Conservation (phyloP, 2,797 vertebrate genomes). For the Chelonia mydas region DNA sequence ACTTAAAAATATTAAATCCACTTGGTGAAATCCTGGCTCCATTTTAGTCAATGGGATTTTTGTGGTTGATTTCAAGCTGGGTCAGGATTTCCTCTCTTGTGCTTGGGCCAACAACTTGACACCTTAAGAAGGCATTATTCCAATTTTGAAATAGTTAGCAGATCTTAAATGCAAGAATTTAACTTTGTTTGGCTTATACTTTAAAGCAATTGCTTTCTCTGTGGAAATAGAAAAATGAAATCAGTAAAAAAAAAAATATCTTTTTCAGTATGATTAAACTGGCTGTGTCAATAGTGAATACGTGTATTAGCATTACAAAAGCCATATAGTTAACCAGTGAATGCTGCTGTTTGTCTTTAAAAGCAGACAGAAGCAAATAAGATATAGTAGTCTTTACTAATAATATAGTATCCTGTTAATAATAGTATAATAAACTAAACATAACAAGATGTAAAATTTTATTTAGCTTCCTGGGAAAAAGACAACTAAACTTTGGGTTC, state of each 20-base stretch:
- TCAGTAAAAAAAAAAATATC: neutral
- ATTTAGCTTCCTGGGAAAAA: slow-evolving; percentile 95
- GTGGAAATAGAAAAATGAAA: neutral
- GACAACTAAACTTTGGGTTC: slow-evolving; percentile 96
- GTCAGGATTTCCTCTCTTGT: neutral
- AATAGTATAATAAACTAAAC: neutral
- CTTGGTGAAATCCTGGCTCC: neutral
- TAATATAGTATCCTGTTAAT: neutral
- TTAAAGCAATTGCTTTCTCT: neutral
- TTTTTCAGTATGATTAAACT: neutral
- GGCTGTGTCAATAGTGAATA: neutral
- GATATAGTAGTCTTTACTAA: neutral
- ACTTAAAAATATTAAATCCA: neutral
- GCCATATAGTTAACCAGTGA: neutral
- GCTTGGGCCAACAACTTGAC: neutral
- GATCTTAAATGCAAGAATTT: neutral
- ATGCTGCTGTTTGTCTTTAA: neutral
- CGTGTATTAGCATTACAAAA: neutral
- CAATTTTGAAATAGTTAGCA: neutral
- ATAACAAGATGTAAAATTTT: slow-evolving; percentile 53
- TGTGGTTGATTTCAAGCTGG: neutral
- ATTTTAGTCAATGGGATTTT: neutral
- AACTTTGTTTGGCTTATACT: neutral
- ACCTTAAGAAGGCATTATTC: neutral
- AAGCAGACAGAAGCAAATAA: neutral